A percentile compares a stretch with the other conserved stretches of the same genome.
Evolutionary conservation across 2,888 invertebrate species (phyloP).

Genomic region (Tenthredo livida): DNA sequence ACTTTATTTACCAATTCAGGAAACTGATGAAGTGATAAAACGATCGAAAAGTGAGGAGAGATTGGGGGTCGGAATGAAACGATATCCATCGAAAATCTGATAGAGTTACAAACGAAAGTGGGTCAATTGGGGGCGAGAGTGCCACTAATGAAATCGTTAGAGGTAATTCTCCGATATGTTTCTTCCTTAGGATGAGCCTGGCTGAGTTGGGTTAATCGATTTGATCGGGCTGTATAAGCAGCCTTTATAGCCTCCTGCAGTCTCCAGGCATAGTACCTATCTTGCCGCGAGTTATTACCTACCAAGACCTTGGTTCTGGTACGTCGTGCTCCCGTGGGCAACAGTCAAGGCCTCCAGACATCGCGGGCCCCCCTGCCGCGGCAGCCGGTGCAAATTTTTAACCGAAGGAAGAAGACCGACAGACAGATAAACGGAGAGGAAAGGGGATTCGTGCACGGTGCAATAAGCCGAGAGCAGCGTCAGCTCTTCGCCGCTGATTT

Average conservation of each 20-base stretch:
- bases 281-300: constrained; percentile 77
- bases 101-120: background rate
- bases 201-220: constrained; percentile 49
- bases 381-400: constrained; percentile 59
- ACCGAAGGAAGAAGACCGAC: constrained; percentile 55
- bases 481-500: constrained; percentile 57
- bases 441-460: constrained; percentile 1
- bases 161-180: background rate
- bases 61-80: background rate
- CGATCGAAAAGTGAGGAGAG: background rate
- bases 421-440: constrained; percentile 51
- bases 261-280: constrained; percentile 85
- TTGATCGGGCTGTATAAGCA: constrained; percentile 36
- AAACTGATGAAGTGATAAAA: background rate
- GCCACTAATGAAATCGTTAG: constrained; percentile 34
- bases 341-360: constrained; percentile 73
- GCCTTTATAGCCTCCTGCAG: constrained; percentile 1
- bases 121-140: background rate
- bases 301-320: constrained; percentile 35
- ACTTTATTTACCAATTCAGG: background rate
- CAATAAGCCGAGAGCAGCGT: constrained; percentile 2
- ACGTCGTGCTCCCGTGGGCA: constrained; percentile 40
- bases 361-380: constrained; percentile 65
- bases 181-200: constrained; percentile 10
- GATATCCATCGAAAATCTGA: background rate